Conservation (phyloP, 2,888 invertebrate genomes). For the Allacma fusca region DNA sequence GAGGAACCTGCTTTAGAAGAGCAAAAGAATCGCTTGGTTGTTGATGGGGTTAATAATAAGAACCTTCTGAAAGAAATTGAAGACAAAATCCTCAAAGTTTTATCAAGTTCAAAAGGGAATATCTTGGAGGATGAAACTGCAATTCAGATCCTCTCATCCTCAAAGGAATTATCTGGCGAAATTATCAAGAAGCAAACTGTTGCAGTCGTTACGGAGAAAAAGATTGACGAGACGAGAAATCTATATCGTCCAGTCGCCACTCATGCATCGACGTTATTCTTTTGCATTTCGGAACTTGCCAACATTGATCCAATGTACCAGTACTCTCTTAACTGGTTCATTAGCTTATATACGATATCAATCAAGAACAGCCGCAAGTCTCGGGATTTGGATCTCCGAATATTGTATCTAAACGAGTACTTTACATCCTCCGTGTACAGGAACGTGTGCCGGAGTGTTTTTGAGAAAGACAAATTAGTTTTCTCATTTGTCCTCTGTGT, state of each 20-base stretch:
- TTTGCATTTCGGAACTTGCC: slow-evolving; percentile 88
- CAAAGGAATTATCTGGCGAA: slow-evolving; percentile 85
- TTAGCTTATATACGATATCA: slow-evolving; percentile 79
- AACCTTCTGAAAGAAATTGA: slow-evolving; percentile 89
- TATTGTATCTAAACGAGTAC: slow-evolving; percentile 77
- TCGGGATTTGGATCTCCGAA: slow-evolving; percentile 70
- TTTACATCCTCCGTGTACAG: slow-evolving; percentile 87
- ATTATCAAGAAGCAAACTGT: slow-evolving; percentile 87
- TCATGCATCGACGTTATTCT: slow-evolving; percentile 86
- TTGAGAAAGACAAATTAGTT: slow-evolving; percentile 92
- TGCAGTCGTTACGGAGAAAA: slow-evolving; percentile 81
- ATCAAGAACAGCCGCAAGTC: slow-evolving; percentile 68
- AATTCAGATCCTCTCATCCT: slow-evolving; percentile 87
- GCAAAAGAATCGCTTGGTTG: slow-evolving; percentile 89
- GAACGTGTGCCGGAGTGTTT: slow-evolving; percentile 86
- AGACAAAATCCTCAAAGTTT: slow-evolving; percentile 88
- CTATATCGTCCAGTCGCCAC: slow-evolving; percentile 88
- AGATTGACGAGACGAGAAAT: slow-evolving; percentile 85
- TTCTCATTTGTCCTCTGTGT: slow-evolving; percentile 83
- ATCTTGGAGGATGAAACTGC: slow-evolving; percentile 95
- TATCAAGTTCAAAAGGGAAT: slow-evolving; percentile 88
- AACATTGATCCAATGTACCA: slow-evolving; percentile 96
- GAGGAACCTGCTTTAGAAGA: slow-evolving; percentile 91
- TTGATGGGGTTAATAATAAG: slow-evolving; percentile 90
- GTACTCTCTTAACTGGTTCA: slow-evolving; percentile 79